Evolutionary conservation across 2,113 vertebrate genomes (phyloP), one percentile per base, ranked within the genome.

Genomic region (Hipposideros armiger): DNA sequence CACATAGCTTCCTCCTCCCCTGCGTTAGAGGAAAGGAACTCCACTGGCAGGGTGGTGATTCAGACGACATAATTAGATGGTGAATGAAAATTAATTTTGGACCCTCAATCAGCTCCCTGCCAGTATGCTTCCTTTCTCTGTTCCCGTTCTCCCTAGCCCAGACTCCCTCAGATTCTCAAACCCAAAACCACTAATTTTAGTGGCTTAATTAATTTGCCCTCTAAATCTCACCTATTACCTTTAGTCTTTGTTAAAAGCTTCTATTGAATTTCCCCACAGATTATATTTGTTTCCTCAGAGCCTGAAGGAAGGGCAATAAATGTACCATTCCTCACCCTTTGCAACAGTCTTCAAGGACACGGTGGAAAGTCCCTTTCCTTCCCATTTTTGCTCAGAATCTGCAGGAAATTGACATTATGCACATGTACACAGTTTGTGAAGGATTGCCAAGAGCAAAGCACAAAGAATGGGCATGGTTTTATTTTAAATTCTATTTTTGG

Each of bases 141-240:
- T 70, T 98, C 95, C 95, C 96, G 62, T 97, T 98, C 97, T 96
- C 95, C 20, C 17, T 87, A 96, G 96, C 92, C 97, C 95, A 95
- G 81, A 97, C 95, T 95, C 95, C 64, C 40, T 76, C 95, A 97
- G 94, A 97, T 96, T 97, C 94, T 96, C 94, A 98, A 97, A 87
- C 97, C 96, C 94, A 95, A 94, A 98, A 95, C 56, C 77, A 86
- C 77, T 95, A 86, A 98, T 98, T 98, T 98, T 94, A 50, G 58
- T 96, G 96, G 95, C 97, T 98, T 97, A 98, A 97, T 97, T 98
- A 98, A 98, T 98, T 97, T 98, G 80, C 64, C 80, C 78, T 95
- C 83, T 52, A 77, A 98, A 97, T 97, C 95, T 98, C 97, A 98
- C 97, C 95, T 97, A 88, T 96, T 94, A 85, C 96, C 93, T 72